Conservation (phyloP, 2,797 vertebrate species). For the Lycodopsis pacificus region DNA sequence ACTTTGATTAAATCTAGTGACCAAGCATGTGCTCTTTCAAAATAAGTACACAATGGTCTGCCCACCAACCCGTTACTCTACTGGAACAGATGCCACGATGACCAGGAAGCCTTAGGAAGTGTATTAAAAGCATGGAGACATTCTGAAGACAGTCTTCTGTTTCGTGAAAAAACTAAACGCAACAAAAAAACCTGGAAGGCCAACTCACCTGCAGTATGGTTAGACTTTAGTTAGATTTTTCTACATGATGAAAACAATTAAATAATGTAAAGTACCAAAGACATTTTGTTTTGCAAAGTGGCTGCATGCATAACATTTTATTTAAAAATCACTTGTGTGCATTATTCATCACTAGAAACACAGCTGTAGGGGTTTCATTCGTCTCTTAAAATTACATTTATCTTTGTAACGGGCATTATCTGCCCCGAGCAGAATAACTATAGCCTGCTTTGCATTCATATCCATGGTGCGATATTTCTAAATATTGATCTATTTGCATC, state of each 20-base stretch:
- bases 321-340: background rate
- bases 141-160: background rate
- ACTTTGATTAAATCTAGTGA: slow-evolving; percentile 1
- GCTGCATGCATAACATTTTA: background rate
- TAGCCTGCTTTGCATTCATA: slow-evolving; percentile 6
- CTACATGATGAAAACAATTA: background rate
- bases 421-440: background rate
- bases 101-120: background rate
- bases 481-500: background rate
- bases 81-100: background rate
- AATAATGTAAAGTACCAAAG: background rate
- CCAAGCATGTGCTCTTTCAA: background rate
- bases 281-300: background rate
- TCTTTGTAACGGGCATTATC: background rate
- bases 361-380: background rate
- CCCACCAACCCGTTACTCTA: background rate
- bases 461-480: background rate
- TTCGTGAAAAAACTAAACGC: too few relatives aligned
- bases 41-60: background rate
- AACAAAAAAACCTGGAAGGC: background rate
- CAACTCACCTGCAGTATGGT: background rate
- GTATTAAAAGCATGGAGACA: background rate
- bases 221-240: background rate
- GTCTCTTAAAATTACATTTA: background rate
- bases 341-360: slow-evolving; percentile 6